phyloP scores from a whole-genome alignment of 2,888 invertebrate species.

The Ichneumoninae sp. region DNA sequence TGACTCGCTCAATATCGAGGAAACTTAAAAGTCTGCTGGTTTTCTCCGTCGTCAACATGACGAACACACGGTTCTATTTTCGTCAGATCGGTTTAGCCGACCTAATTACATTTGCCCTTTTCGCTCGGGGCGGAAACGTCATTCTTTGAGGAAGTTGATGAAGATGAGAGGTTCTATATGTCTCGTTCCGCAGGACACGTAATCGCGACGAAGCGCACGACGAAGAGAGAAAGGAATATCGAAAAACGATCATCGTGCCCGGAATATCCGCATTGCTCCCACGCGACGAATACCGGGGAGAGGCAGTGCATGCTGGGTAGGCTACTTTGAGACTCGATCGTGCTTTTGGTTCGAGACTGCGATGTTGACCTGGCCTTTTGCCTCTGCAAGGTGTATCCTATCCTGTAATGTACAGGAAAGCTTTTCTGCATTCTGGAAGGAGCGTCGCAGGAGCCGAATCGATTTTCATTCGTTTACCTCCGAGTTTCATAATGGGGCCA shows the following conservation, averaged over 20 bases:
- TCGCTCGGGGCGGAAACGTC: background rate
- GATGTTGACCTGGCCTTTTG: constrained; percentile 34
- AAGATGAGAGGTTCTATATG: background rate
- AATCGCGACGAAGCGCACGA: background rate
- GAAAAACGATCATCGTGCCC: constrained; percentile 34
- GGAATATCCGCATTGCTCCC: constrained; percentile 20
- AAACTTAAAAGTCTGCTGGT: background rate
- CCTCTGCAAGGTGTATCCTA: constrained; percentile 3
- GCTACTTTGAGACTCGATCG: constrained; percentile 23
- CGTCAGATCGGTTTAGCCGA: background rate
- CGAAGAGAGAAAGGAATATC: constrained; percentile 21
- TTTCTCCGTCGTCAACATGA: background rate
- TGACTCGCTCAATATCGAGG: background rate
- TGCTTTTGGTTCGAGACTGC: constrained; percentile 8
- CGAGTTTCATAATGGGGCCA: background rate
- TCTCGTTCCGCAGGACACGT: constrained; percentile 1
- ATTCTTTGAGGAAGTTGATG: background rate
- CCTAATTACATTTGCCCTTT: background rate
- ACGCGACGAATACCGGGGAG: background rate
- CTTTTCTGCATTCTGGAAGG: constrained; percentile 11
- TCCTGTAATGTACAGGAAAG: background rate
- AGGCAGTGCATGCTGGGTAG: background rate
- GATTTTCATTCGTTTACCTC: constrained; percentile 20
- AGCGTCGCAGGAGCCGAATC: constrained; percentile 12
- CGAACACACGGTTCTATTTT: background rate